These are phyloP conservation scores for Caenorhabditis inopinata DNA, from an alignment of 1,140 invertebrate species.

Conservation along the genomic window DNA sequence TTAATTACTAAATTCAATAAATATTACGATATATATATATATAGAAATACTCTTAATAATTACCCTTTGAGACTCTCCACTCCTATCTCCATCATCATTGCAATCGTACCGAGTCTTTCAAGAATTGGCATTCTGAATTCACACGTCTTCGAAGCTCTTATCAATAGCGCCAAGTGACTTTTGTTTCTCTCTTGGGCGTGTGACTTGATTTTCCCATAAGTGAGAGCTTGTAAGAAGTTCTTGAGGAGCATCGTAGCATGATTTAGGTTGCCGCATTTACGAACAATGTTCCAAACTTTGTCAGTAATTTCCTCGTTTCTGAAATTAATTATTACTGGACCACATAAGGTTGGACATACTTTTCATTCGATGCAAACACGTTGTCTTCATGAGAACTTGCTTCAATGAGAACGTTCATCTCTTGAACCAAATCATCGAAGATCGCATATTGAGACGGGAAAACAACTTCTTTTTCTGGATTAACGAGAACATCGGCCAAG, in stretches of 20 bases:
- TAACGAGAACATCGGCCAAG: neutral
- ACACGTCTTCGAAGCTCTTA: neutral
- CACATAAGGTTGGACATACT: neutral
- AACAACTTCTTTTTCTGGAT: neutral
- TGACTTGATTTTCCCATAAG: constrained; percentile 18
- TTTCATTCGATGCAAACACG: constrained; percentile 11
- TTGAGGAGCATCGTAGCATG: neutral
- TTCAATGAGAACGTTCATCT: neutral
- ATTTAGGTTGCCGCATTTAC: neutral
- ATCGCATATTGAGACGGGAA: neutral
- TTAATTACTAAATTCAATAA: no score
- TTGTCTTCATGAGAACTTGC: neutral
- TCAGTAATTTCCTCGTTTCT: neutral
- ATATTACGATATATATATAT: no score
- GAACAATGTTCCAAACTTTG: constrained; percentile 13
- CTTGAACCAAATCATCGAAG: constrained; percentile 1
- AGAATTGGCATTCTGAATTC: constrained; percentile 6
- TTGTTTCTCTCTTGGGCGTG: constrained; percentile 2
- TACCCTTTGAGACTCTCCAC: constrained; percentile 4
- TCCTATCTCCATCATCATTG: constrained; percentile 11
- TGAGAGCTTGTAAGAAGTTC: neutral
- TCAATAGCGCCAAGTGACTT: neutral
- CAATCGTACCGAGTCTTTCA: neutral
- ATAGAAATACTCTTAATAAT: neutral
- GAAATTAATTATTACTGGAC: neutral